These are phyloP conservation scores for Leptinotarsa juncta DNA, from an alignment of 2,888 invertebrate species.

Conservation along the genomic window DNA sequence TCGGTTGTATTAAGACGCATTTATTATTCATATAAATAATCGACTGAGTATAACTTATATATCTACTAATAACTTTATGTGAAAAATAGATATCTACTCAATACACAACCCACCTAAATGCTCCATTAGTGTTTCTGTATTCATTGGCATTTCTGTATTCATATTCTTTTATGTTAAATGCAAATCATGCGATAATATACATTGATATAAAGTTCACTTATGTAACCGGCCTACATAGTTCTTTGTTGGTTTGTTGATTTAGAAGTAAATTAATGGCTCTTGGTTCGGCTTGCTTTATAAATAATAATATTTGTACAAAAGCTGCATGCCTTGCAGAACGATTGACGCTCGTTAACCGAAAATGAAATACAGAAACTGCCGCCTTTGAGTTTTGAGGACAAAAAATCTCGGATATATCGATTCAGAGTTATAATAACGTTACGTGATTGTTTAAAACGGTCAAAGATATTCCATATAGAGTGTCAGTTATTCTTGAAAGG, in stretches of 20 bases:
- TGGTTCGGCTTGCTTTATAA: constrained; percentile 11
- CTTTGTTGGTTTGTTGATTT: constrained; percentile 30
- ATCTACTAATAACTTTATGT: background rate
- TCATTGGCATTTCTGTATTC: constrained; percentile 17
- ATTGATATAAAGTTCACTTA: constrained; percentile 34
- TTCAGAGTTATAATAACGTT: background rate
- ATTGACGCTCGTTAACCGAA: constrained; percentile 12
- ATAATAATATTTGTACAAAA: constrained; percentile 8
- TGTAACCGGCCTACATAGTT: constrained; percentile 34
- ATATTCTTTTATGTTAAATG: constrained; percentile 28
- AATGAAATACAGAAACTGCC: background rate
- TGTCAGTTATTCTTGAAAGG: background rate
- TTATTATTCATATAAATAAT: no score
- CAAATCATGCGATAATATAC: constrained; percentile 32
- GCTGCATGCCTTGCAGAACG: constrained; percentile 1
- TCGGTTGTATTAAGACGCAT: no score
- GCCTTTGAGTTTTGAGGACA: background rate
- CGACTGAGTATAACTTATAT: no score
- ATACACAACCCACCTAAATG: constrained; percentile 6
- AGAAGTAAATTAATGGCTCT: constrained; percentile 14
- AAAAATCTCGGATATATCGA: background rate
- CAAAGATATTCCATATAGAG: background rate
- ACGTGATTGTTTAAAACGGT: background rate
- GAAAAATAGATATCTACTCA: background rate
- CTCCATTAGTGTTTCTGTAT: constrained; percentile 15